Evolutionary conservation across 2,797 vertebrate genomes (phyloP).

Genomic region (Eptatretus atami): DNA sequence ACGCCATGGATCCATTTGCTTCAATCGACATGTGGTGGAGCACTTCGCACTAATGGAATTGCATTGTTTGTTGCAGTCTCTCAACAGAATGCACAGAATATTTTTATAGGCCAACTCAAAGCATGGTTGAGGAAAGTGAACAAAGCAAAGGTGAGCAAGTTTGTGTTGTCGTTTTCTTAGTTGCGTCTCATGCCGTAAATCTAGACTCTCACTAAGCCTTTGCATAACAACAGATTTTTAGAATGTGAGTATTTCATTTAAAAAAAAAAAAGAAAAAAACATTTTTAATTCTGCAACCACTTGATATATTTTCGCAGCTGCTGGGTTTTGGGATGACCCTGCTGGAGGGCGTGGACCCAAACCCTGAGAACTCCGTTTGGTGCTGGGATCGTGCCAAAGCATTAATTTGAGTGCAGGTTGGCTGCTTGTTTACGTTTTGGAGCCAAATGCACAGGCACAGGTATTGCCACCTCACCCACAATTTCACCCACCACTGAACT

Average conservation of each 20-base stretch:
- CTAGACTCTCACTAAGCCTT: too few species aligned
- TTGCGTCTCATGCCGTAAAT: too few species aligned
- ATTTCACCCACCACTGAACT: too few species aligned
- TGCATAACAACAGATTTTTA: too few species aligned
- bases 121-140: constrained; percentile 62
- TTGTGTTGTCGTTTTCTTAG: too few species aligned
- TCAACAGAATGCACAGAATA: constrained; percentile 67
- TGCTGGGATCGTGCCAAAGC: constrained; percentile 59
- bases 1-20: too few species aligned
- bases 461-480: constrained; percentile 14
- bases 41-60: too few species aligned
- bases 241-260: too few species aligned
- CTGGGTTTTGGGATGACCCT: constrained; percentile 48
- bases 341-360: constrained; percentile 55
- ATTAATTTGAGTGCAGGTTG: constrained; percentile 54
- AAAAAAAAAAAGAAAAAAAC: too few species aligned
- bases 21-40: too few species aligned
- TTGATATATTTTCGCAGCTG: constrained; percentile 16
- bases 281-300: too few species aligned
- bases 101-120: constrained; percentile 55
- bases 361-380: constrained; percentile 71
- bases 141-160: constrained; percentile 50
- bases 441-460: constrained; percentile 61
- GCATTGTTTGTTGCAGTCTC: constrained; percentile 22
- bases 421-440: constrained; percentile 48